Evolutionary conservation across 2,113 vertebrate species (phyloP).

Genomic region (Gorsachius goisagi): DNA sequence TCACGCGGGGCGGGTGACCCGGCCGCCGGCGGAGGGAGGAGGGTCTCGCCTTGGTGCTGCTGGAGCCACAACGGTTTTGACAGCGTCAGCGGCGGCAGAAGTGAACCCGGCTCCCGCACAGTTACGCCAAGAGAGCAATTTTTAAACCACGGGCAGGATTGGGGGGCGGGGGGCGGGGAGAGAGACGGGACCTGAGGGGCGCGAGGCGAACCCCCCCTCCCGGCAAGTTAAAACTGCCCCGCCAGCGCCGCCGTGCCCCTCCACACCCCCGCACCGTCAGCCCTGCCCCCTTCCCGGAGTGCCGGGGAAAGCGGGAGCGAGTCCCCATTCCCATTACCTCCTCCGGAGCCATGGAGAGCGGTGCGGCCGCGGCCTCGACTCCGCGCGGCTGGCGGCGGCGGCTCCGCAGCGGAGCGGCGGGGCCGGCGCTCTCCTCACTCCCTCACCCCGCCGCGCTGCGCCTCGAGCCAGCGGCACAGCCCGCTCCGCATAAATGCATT

Average conservation of each 20-base stretch:
- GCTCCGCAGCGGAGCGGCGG: neutral
- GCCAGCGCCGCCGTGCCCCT: neutral
- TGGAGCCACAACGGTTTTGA: neutral
- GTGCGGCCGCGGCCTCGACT: neutral
- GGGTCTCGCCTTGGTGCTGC: neutral
- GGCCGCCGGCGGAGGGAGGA: neutral
- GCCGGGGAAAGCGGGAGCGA: neutral
- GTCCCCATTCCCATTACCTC: conserved; percentile 22
- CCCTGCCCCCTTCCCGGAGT: neutral
- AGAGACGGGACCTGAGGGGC: neutral
- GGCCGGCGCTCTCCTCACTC: neutral
- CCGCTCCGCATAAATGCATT: conserved; percentile 54
- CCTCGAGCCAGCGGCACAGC: conserved; percentile 43
- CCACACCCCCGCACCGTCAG: neutral
- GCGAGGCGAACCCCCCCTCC: neutral
- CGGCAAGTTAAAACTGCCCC: neutral
- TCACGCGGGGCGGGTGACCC: neutral
- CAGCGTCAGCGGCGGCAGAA: neutral
- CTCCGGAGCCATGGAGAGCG: conserved; percentile 47
- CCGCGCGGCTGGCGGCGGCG: neutral
- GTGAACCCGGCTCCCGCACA: neutral
- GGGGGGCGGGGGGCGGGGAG: neutral
- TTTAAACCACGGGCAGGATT: neutral
- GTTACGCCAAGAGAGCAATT: neutral
- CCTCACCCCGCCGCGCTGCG: conserved; percentile 43